Evolutionary conservation across 2,888 invertebrate genomes (phyloP).

Genomic region (Dicycla oo): DNA sequence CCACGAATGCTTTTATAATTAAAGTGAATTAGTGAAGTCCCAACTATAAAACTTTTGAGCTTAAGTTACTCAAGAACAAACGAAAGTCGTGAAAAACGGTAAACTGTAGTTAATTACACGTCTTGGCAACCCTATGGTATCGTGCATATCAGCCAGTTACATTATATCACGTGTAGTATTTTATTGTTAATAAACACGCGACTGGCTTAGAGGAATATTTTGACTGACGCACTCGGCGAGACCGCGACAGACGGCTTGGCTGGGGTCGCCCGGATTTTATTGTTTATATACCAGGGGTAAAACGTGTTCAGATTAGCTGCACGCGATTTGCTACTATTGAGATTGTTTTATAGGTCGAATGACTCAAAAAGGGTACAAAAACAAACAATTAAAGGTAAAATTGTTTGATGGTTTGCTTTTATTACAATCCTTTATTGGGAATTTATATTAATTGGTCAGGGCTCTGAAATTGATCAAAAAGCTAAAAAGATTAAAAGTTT

Average conservation of each 20-base stretch:
- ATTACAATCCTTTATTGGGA: neutral
- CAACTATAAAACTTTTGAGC: neutral
- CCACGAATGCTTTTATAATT: neutral
- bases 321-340: conserved; percentile 46
- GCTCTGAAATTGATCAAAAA: too few species aligned
- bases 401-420: conserved; percentile 12
- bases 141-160: conserved; percentile 40
- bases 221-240: conserved; percentile 34
- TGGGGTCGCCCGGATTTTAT: conserved; percentile 43
- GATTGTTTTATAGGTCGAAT: conserved; percentile 10
- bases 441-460: conserved; percentile 1
- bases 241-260: conserved; percentile 33
- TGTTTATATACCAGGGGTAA: conserved; percentile 39
- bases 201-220: conserved; percentile 24
- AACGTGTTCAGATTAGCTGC: conserved; percentile 43
- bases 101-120: conserved; percentile 27
- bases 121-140: conserved; percentile 31
- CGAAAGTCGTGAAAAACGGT: conserved; percentile 3
- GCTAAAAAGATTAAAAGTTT: neutral
- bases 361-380: neutral
- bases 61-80: conserved; percentile 9
- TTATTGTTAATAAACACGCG: conserved; percentile 54
- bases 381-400: conserved; percentile 7
- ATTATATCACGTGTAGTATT: conserved; percentile 43
- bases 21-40: neutral